Percentiles rank a stretch among this genome's conserved stretches.
These are phyloP conservation scores for Diacarnus erythraeanus DNA, from an alignment of 37 sponge, comb jelly and placozoan species.

Conservation along the genomic window DNA sequence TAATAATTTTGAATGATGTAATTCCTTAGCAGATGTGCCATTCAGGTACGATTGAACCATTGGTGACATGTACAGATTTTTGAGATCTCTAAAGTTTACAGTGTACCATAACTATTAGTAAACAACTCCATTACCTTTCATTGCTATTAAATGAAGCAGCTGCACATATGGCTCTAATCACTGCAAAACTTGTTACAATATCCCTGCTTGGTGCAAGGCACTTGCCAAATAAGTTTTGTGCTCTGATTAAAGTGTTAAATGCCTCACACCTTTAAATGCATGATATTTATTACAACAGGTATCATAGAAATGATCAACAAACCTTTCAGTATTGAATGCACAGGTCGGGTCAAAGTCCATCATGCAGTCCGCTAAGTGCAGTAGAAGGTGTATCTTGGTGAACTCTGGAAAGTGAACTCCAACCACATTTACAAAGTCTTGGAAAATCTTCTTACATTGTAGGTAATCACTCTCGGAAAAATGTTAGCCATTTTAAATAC, in stretches of 20 bases:
- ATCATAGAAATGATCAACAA: not conserved
- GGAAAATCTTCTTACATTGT: not conserved
- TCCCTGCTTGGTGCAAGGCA: not conserved
- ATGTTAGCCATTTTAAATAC: not conserved
- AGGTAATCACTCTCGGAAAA: not conserved
- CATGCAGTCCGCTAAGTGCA: conserved; percentile 44
- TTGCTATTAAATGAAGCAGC: not conserved
- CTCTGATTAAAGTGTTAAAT: not conserved
- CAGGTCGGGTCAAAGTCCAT: conserved; percentile 42
- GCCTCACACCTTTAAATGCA: not conserved
- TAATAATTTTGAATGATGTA: not conserved
- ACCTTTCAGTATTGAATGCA: conserved; percentile 60
- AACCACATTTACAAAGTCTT: not conserved
- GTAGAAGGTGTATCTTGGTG: conserved; percentile 38
- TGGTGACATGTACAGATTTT: not conserved
- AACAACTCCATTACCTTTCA: not conserved
- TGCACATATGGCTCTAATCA: not conserved
- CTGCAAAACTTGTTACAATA: not conserved
- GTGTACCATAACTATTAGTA: not conserved
- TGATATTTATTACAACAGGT: too few species aligned
- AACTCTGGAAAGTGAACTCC: not conserved
- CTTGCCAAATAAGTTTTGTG: not conserved
- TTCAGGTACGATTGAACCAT: not conserved
- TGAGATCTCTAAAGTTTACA: not conserved
- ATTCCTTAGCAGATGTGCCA: not conserved